Base-by-base conservation (phyloP, 2,797 vertebrate species). In the Malurus splendens region DNA sequence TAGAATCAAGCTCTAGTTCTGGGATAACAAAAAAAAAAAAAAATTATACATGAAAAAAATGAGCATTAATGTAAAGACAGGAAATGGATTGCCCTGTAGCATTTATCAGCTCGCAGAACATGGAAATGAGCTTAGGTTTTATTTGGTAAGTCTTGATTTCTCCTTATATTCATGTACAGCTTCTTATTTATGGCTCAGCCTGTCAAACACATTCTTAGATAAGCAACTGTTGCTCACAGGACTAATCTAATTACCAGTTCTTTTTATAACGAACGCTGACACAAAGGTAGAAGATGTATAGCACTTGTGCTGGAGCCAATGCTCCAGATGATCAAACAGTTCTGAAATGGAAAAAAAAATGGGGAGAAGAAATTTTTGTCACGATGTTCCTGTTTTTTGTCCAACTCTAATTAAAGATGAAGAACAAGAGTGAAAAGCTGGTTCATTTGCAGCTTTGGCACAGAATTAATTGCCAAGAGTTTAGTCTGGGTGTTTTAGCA, bases 391-490 rank as follows among this genome's bases (percentile, higher is more conserved):
- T 87, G 71, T 85, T 85, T 90, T 94, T 95, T 92, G 60, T 86
- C 90, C 91, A 94, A 82, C 71, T 93, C 89, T 82, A 95, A 95
- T 93, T 93, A 93, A 92, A 93, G 78, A 71, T 65, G 80, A 93
- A 91, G 85, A 87, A 82, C 42, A 75, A 64, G 90, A 92, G 64
- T 90, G 85, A 89, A 89, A 92, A 94, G 79, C 85, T 90, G 66
- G 73, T 89, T 94, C 71, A 50, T 87, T 92, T 8, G 20, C 90
- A 94, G 80, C 61, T 83, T 80, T 92, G 87, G 77, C 71, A 65
- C 47, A 32, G 60, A 87, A 73, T 82, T 90, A 78, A 66, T 89
- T 94, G 86, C 90, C 67, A 86, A 92, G 90, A 86, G 77, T 90
- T 91, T 76, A 81, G 65, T 20, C 60, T 82, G 88, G 77, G 1